Evolutionary conservation across 2,797 vertebrate species (phyloP).

Genomic region (Lithobates sylvaticus): DNA sequence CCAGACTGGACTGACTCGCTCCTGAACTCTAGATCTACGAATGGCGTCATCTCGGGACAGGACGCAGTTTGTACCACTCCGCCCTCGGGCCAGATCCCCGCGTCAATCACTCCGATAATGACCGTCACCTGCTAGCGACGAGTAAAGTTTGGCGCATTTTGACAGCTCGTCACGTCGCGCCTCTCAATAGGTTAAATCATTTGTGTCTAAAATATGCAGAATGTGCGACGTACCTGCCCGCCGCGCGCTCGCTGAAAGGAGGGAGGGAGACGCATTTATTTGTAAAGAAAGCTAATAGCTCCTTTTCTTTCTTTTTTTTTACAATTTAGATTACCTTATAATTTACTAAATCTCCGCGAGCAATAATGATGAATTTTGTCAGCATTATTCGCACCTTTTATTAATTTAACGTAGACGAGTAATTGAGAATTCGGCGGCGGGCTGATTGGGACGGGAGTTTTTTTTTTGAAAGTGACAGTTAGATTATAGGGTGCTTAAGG

Average conservation of each 20-base stretch:
- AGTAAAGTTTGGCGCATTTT: constrained; percentile 45
- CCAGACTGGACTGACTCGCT: too few species aligned
- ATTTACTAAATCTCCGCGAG: constrained; percentile 97
- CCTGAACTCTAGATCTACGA: too few species aligned
- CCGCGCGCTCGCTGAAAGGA: constrained; percentile 72
- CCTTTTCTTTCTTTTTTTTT: constrained; percentile 74
- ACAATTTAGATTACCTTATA: constrained; percentile 91
- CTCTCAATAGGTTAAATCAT: constrained; percentile 63
- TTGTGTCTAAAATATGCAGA: constrained; percentile 70
- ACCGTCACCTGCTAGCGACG: constrained; percentile 53
- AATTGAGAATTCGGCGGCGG: constrained; percentile 97
- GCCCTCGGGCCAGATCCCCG: too few species aligned
- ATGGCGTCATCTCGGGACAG: too few species aligned
- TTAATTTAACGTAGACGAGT: constrained; percentile 99
- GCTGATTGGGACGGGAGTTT: constrained; percentile 94
- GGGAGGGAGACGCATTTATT: constrained; percentile 79
- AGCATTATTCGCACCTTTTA: constrained; percentile 93
- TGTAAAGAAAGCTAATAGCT: constrained; percentile 86
- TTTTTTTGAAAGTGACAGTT: constrained; percentile 95
- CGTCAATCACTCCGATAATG: background rate
- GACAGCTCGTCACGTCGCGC: constrained; percentile 7
- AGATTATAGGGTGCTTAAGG: constrained; percentile 95
- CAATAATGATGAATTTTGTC: constrained; percentile 92
- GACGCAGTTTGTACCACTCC: too few species aligned
- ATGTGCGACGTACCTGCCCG: constrained; percentile 70